Evolutionary conservation across 2,888 invertebrate genomes (phyloP), one percentile per base, ranked within the genome.

Genomic region (Spodoptera picta): DNA sequence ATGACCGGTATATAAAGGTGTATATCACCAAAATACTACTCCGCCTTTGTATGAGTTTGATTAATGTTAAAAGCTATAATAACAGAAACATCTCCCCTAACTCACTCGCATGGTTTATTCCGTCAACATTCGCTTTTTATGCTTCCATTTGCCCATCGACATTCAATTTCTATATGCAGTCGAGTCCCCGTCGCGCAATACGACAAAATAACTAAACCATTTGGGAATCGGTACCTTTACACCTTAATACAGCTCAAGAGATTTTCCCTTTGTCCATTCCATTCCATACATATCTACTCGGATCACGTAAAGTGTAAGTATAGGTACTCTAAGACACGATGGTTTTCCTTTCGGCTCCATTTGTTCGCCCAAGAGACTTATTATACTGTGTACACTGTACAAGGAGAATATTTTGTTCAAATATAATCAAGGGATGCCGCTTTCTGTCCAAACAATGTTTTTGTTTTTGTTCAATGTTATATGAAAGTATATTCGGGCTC

Each of bases 341-440:
- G 90, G 90, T 81, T 93, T 93, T 92, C 85, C 91, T 91, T 92
- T 92, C 88, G 87, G 87, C 89, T 89, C 91, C 92, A 92, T 93
- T 92, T 90, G 88, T 79, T 86, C 87, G 87, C 93, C 92, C 93
- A 71, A 88, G 93, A 93, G 94, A 92, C 94, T 90, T 94, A 93
- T 94, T 93, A 94, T 88, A 86, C 89, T 92, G 89, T 93, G 91
- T 93, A 93, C 92, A 91, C 87, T 88, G 88, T 87, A 88, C 85
- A 86, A 86, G 83, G 85, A 85, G 87, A 91, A 93, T 93, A 93
- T 93, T 90, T 89, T 92, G 92, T 89, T 84, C 94, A 94, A 94
- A 94, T 92, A 94, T 94, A 94, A 94, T 94, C 94, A 93, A 86
- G 78, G 91, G 90, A 89, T 86, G 86, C 83, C 86, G 86, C 89